Base-by-base conservation (phyloP, 2,113 vertebrate species). In the Trachemys scripta region DNA sequence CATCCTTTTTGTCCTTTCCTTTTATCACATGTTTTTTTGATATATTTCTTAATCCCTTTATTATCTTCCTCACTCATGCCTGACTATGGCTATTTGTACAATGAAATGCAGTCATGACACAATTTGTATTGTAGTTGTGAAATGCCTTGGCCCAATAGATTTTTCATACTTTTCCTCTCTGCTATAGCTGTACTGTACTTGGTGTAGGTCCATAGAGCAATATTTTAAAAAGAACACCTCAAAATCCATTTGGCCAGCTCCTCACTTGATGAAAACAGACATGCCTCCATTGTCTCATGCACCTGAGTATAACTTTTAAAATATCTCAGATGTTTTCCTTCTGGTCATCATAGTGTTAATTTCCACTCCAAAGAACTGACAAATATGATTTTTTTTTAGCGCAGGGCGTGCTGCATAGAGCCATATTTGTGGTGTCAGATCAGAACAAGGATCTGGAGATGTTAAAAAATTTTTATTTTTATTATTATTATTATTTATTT, bases 381-480 rank as follows among this genome's bases (percentile, higher is more conserved):
- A 95, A 96, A 89, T 54, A 20, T 6, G n/a, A 85, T 82, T 88
- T 90, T 90, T 87, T 53, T 53, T 85, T 80, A 93, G n/a, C 9
- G 3, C 24, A 49, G 50, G 1, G 1, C 75, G 42, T 87, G 50
- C 29, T 87, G 80, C 56, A 82, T 76, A 56, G 90, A 91, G 13
- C 38, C 49, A 72, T 85, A 89, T 93, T 72, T 72, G 11, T 47
- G 51, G 54, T 42, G 59, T 1, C 7, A 82, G 17, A n/a, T 56
- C 62, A 20, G 85, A 91, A 29, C 42, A 85, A 84, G 75, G 85
- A 93, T 59, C 65, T 94, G 53, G 76, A 84, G 84, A 87, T 92
- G 59, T 50, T 84, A 85, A 95, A 96, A 8, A 45, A 10, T 88
- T 94, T 83, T 72, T 53, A 45, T 47, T 47, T 8, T 47, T 87